phyloP scores from a whole-genome alignment of 2,113 vertebrate species.

The Capreolus pygargus region DNA sequence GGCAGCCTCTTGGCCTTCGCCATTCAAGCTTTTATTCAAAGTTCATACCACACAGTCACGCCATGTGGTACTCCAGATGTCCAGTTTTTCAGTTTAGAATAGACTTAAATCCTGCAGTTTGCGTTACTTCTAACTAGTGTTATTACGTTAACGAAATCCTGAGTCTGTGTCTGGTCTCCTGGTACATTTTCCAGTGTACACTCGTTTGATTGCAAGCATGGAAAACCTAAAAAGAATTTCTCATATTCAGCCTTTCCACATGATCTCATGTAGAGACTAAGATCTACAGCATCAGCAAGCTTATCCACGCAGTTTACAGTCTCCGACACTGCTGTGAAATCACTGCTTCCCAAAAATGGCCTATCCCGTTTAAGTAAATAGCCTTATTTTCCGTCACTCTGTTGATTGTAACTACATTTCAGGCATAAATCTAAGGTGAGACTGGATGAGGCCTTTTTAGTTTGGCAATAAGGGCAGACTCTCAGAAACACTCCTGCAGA shows the following conservation, averaged over 20 bases:
- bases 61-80: not conserved
- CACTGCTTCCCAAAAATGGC: not conserved
- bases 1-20: not conserved
- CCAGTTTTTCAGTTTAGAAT: not conserved
- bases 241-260: not conserved
- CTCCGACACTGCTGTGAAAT: not conserved
- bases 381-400: not conserved
- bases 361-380: not conserved
- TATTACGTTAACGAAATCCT: too few species aligned
- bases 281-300: not conserved
- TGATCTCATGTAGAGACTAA: constrained; percentile 16
- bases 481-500: not conserved
- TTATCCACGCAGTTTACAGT: not conserved
- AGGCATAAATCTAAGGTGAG: not conserved
- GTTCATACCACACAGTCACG: not conserved
- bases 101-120: not conserved
- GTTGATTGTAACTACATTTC: not conserved
- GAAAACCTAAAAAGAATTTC: not conserved
- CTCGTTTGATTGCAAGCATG: not conserved
- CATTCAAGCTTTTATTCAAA: not conserved
- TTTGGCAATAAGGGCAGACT: not conserved
- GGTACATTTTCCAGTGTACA: not conserved
- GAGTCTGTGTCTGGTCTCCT: not conserved
- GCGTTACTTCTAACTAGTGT: not conserved
- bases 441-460: not conserved